Conservation (phyloP, 2,797 vertebrate species). For the Gallinago nigripennis region DNA sequence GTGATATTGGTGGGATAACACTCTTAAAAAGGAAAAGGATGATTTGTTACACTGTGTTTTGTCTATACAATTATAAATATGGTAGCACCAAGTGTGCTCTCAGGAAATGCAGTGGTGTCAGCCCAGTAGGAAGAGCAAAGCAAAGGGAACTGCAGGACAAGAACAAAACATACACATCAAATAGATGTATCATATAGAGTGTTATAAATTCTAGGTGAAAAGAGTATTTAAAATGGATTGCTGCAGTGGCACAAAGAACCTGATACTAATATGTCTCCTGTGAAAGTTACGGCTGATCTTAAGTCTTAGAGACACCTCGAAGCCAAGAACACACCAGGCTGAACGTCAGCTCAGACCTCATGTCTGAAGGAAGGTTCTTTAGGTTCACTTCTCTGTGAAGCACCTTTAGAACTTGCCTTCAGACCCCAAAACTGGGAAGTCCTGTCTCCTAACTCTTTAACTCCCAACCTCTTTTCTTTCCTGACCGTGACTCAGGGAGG, state of each 20-base stretch:
- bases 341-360: neutral
- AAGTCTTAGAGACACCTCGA: neutral
- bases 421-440: neutral
- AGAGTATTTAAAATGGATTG: neutral
- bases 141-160: neutral
- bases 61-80: neutral
- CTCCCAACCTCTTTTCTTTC: neutral
- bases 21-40: neutral
- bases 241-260: neutral
- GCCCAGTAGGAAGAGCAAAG: neutral
- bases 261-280: neutral
- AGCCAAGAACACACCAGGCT: neutral
- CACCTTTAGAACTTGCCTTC: neutral
- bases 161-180: neutral
- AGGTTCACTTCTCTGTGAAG: neutral
- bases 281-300: neutral
- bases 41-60: neutral
- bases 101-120: neutral
- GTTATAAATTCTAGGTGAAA: neutral
- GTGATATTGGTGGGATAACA: neutral
- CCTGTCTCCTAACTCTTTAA: neutral
- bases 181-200: neutral
- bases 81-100: neutral
- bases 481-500: neutral
- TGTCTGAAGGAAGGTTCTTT: neutral